These are phyloP conservation scores for Leptoteleia sp. DNA, from an alignment of 1,140 invertebrate genomes.

Conservation along the genomic window DNA sequence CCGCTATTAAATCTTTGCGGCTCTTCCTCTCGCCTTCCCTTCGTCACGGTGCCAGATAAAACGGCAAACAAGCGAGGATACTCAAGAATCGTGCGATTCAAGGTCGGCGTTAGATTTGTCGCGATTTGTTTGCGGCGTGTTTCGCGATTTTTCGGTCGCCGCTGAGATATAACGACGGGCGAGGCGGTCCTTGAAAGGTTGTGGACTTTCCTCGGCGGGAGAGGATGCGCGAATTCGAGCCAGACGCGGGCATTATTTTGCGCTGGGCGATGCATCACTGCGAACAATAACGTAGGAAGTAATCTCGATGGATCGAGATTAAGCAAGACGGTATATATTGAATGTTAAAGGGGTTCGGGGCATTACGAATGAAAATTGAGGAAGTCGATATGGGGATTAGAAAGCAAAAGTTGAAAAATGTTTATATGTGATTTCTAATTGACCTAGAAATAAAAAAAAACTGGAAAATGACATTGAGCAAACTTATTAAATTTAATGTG, in stretches of 20 bases:
- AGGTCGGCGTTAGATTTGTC: slow-evolving; percentile 35
- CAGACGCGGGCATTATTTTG: slow-evolving; percentile 5
- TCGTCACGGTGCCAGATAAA: no score
- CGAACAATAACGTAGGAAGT: slow-evolving; percentile 17
- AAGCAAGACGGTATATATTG: slow-evolving; percentile 16
- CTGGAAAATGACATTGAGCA: no score
- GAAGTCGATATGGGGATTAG: slow-evolving; percentile 17
- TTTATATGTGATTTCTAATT: no score
- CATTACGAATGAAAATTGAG: slow-evolving; percentile 6
- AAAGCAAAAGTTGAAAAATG: slow-evolving; percentile 1
- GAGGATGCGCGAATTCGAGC: slow-evolving; percentile 16
- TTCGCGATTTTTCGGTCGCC: slow-evolving; percentile 35
- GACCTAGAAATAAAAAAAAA: no score
- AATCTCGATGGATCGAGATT: slow-evolving; percentile 6
- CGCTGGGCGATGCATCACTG: background rate
- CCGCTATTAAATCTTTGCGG: background rate
- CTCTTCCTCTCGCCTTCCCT: background rate
- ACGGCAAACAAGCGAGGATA: no score
- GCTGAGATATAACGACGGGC: background rate
- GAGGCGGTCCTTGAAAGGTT: no score
- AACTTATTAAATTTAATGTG: no score
- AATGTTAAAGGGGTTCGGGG: slow-evolving; percentile 5
- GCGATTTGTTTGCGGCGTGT: slow-evolving; percentile 27
- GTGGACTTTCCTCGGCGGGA: background rate
- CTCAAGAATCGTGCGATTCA: slow-evolving; percentile 8